These are phyloP conservation scores for Caranx ignobilis DNA, from an alignment of 2,113 vertebrate species.

Conservation along the genomic window DNA sequence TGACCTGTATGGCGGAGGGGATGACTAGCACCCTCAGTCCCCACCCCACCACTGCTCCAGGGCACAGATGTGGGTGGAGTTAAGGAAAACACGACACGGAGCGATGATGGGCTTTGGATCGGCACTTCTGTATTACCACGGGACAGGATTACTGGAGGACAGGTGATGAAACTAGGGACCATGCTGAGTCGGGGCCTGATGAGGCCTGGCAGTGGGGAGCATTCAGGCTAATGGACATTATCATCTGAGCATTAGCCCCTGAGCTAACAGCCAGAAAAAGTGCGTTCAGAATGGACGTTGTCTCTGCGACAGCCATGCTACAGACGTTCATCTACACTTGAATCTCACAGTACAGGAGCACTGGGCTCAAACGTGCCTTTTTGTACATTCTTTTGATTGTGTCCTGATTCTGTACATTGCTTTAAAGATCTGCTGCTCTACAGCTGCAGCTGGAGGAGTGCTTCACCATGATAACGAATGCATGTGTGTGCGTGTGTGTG, in stretches of 20 bases:
- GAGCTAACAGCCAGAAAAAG: constrained; percentile 52
- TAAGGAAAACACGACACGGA: constrained; percentile 6
- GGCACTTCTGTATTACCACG: constrained; percentile 83
- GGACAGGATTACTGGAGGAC: constrained; percentile 84
- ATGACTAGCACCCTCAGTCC: constrained; percentile 83
- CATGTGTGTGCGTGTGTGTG: constrained; percentile 4
- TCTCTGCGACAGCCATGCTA: constrained; percentile 76
- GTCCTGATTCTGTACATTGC: constrained; percentile 93
- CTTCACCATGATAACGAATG: constrained; percentile 42
- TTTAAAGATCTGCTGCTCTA: constrained; percentile 83
- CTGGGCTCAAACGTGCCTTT: constrained; percentile 99
- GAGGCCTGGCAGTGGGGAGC: constrained; percentile 38
- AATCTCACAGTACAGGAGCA: constrained; percentile 99
- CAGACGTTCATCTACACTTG: constrained; percentile 98
- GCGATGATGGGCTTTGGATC: constrained; percentile 25
- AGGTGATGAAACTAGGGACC: constrained; percentile 48
- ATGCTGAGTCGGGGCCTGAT: constrained; percentile 47
- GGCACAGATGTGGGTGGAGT: constrained; percentile 15
- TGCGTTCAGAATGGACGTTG: constrained; percentile 29
- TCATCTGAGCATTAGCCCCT: constrained; percentile 46
- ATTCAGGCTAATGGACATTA: constrained; percentile 49
- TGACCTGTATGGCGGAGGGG: constrained; percentile 96
- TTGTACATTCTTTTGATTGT: constrained; percentile 97
- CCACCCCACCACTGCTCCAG: constrained; percentile 1
- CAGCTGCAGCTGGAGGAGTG: constrained; percentile 78